phyloP scores from a whole-genome alignment of 1,140 invertebrate genomes.

The Chironomus striatipennis region DNA sequence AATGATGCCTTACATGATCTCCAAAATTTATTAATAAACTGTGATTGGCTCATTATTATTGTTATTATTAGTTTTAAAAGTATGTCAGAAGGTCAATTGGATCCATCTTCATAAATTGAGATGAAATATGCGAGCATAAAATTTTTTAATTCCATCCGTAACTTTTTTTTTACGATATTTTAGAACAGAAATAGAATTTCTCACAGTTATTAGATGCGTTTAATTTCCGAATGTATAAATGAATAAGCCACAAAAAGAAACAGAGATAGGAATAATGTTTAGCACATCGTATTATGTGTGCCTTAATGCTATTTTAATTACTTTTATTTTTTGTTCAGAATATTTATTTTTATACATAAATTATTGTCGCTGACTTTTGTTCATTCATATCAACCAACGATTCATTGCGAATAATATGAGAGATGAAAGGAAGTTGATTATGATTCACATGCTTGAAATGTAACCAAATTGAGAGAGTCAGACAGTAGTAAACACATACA shows the following conservation, averaged over 20 bases:
- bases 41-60: too few species aligned
- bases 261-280: background rate
- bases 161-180: background rate
- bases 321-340: too few species aligned
- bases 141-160: background rate
- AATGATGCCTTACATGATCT: too few species aligned
- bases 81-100: conserved; percentile 16
- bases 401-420: background rate
- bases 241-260: background rate
- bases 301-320: too few species aligned
- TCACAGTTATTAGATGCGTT: background rate
- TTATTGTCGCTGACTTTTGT: too few species aligned
- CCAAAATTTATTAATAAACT: too few species aligned
- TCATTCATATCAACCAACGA: too few species aligned
- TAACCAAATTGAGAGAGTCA: too few species aligned
- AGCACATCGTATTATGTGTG: background rate
- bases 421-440: conserved; percentile 8
- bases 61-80: background rate
- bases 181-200: background rate
- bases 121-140: background rate
- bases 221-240: background rate
- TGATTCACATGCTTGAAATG: background rate
- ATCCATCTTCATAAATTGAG: background rate
- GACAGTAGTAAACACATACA: too few species aligned
- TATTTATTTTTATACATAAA: too few species aligned